phyloP scores from a whole-genome alignment of 2,113 vertebrate species.

The Strix uralensis region DNA sequence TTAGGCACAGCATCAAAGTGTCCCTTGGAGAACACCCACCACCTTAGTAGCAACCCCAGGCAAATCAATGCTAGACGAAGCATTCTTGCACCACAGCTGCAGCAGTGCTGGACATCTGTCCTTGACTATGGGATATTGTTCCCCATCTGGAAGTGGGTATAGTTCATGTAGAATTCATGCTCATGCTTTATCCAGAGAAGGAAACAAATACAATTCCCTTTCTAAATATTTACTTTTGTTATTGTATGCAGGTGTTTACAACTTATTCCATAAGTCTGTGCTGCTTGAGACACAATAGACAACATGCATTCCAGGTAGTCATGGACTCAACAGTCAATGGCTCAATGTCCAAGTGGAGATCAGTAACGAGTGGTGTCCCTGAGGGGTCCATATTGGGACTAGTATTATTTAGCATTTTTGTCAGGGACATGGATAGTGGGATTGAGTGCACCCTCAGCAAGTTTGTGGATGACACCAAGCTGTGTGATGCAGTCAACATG shows the following conservation, averaged over 20 bases:
- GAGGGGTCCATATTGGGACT: accelerated
- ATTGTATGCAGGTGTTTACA: neutral
- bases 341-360: neutral
- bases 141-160: neutral
- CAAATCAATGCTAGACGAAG: neutral
- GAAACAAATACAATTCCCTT: neutral
- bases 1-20: neutral
- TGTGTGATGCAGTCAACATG: neutral
- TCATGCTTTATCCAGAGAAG: neutral
- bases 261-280: neutral
- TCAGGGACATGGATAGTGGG: accelerated
- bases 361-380: neutral
- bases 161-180: neutral
- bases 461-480: neutral
- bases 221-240: neutral
- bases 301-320: neutral
- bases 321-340: accelerated
- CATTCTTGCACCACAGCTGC: neutral
- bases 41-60: neutral
- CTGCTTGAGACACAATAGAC: neutral
- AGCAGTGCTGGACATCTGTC: neutral
- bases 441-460: neutral
- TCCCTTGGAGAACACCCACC: neutral
- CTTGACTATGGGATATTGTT: neutral
- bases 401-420: neutral